Percentiles rank a stretch among this genome's conserved stretches.
phyloP scores from a whole-genome alignment of 2,797 vertebrate genomes.

The Malacoraja senta region DNA sequence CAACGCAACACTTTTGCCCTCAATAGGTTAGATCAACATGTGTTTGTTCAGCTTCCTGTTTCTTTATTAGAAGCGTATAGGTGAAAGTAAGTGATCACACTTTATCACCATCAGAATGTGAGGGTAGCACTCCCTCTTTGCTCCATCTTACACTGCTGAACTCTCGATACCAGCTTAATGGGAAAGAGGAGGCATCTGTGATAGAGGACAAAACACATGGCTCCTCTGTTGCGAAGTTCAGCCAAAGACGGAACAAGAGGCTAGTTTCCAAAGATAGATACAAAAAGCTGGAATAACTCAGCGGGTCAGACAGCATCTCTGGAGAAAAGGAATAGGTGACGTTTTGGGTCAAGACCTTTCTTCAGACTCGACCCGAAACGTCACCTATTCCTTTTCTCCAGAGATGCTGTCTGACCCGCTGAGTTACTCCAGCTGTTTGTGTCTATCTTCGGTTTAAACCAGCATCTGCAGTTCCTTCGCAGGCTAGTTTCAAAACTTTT shows the following conservation, averaged over 20 bases:
- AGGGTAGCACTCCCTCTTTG: neutral
- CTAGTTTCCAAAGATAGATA: neutral
- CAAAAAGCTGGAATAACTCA: no score
- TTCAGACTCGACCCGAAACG: no score
- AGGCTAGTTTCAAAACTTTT: no score
- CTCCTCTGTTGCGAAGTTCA: neutral
- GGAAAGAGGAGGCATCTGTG: neutral
- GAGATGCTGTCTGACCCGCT: no score
- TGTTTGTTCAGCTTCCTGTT: neutral
- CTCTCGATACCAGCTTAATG: neutral
- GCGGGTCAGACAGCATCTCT: no score
- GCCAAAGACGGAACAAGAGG: no score
- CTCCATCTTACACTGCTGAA: neutral
- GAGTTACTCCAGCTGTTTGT: no score
- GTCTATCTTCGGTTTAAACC: no score
- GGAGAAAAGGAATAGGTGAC: no score
- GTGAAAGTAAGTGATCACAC: neutral
- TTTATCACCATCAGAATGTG: neutral
- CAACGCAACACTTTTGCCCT: neutral
- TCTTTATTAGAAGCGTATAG: neutral
- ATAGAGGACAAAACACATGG: neutral
- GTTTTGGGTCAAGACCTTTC: no score
- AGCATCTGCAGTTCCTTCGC: no score
- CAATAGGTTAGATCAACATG: neutral
- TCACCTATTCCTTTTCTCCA: no score